phyloP scores from a whole-genome alignment of 1,140 invertebrate species.

The Lepidurus arcticus region DNA sequence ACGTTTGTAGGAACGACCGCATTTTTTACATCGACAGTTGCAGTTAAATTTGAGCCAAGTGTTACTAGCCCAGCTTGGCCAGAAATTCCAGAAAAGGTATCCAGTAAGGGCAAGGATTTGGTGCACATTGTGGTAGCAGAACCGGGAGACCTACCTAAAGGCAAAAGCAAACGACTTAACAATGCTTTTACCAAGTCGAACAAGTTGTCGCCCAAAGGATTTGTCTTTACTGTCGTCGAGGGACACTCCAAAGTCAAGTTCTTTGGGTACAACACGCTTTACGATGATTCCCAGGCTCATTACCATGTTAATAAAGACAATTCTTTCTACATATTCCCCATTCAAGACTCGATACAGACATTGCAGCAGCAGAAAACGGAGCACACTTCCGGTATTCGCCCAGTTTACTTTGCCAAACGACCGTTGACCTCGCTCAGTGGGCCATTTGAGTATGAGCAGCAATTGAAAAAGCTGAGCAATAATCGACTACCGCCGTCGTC shows the following conservation, averaged over 20 bases:
- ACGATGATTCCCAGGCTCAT: slow-evolving; percentile 14
- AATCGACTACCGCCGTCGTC: background rate
- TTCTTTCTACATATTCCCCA: slow-evolving; percentile 16
- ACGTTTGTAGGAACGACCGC: background rate
- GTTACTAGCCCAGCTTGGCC: background rate
- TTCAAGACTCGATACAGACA: slow-evolving; percentile 15
- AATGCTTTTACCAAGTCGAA: background rate
- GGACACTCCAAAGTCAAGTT: slow-evolving; percentile 32
- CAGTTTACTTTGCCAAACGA: slow-evolving; percentile 24
- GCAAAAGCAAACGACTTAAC: background rate
- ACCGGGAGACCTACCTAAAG: background rate
- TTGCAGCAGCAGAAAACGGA: background rate
- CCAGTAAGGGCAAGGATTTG: background rate
- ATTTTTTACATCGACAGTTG: background rate
- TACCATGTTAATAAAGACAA: background rate
- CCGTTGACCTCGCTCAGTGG: slow-evolving; percentile 6
- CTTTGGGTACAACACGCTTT: slow-evolving; percentile 29
- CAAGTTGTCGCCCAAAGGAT: slow-evolving; percentile 31
- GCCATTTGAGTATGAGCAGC: background rate
- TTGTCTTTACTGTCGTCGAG: slow-evolving; percentile 27
- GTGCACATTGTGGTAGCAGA: background rate
- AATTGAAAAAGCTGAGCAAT: background rate
- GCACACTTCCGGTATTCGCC: background rate
- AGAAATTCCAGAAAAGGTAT: background rate
- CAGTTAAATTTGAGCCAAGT: background rate